Base-by-base conservation (phyloP, 2,888 invertebrate species). In the Conomelus anceps region DNA sequence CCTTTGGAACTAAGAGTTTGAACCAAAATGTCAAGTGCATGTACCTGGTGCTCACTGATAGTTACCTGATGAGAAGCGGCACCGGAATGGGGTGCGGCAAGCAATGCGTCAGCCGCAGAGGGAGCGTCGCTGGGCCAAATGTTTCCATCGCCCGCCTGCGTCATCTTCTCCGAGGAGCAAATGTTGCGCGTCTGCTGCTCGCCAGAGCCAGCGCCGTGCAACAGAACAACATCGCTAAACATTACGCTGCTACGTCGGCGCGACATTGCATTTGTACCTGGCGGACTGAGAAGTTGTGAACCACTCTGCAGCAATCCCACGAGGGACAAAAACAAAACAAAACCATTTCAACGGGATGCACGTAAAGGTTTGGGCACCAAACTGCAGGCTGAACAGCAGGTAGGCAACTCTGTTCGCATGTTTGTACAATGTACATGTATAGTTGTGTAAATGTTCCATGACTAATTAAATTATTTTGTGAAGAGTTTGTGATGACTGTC, bases 171-270 rank as follows among this genome's bases (percentile, higher is more conserved):
- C 85, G 97, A 97, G 88, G 97, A 91, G 89, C 91, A 91, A 6
- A 92, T 90, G 84, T 90, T 91, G 41, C 90, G 85, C 17, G 89
- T 88, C 9, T 91, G 87, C 84, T 89, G 89, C n/a, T 90, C 29
- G 9, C 63, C n/a, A n/a, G n/a, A 87, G 23, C 88, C 23, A 13
- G 89, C 90, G 9, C 91, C 90, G 93, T 93, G 93, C 34, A 97
- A 94, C 84, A 97, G 94, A 20, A 97, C 96, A 41, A 97, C 96
- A 92, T 97, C 97, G 92, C 97, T 97, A 94, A 98, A 98, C 97
- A 97, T 97, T 90, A 98, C 98, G 91, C 97, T 97, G 84, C 97
- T 97, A 88, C 97, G 94, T 22, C 97, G 95, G 22, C 96, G 94
- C 85, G 91, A 90, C 88, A 91, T 90, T 88, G 91, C 91, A 41